Conservation (phyloP, 2,888 invertebrate genomes). For the Ichneumon xanthorius region DNA sequence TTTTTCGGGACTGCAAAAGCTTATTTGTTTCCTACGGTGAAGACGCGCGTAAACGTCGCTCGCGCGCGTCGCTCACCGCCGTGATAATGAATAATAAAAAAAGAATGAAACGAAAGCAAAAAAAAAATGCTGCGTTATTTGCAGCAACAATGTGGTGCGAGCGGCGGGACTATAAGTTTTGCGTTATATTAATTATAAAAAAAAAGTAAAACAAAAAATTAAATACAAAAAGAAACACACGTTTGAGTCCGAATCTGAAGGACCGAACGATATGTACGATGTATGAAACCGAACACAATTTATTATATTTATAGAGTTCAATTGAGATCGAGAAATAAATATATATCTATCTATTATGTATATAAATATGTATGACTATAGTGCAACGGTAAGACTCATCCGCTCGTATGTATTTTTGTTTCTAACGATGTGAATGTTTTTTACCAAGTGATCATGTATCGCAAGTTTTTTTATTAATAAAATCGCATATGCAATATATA, state of each 20-base stretch:
- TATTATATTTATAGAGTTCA: constrained; percentile 70
- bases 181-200: constrained; percentile 47
- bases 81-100: constrained; percentile 29
- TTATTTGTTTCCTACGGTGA: constrained; percentile 46
- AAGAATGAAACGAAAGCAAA: not conserved
- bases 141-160: constrained; percentile 60
- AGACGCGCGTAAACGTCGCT: constrained; percentile 27
- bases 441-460: constrained; percentile 81
- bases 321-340: constrained; percentile 65
- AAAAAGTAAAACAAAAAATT: not conserved
- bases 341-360: constrained; percentile 59
- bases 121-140: constrained; percentile 40
- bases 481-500: constrained; percentile 65
- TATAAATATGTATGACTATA: constrained; percentile 33
- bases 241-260: constrained; percentile 27
- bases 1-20: constrained; percentile 41
- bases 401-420: constrained; percentile 81
- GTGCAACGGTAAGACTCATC: constrained; percentile 71
- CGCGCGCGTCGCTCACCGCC: constrained; percentile 33
- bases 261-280: constrained; percentile 60
- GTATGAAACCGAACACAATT: constrained; percentile 61
- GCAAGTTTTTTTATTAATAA: constrained; percentile 80
- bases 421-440: constrained; percentile 80
- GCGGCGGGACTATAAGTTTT: constrained; percentile 50
- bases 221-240: constrained; percentile 14